phyloP scores from a whole-genome alignment of 92 coral and sea anemone species.

The Siderastrea radians region DNA sequence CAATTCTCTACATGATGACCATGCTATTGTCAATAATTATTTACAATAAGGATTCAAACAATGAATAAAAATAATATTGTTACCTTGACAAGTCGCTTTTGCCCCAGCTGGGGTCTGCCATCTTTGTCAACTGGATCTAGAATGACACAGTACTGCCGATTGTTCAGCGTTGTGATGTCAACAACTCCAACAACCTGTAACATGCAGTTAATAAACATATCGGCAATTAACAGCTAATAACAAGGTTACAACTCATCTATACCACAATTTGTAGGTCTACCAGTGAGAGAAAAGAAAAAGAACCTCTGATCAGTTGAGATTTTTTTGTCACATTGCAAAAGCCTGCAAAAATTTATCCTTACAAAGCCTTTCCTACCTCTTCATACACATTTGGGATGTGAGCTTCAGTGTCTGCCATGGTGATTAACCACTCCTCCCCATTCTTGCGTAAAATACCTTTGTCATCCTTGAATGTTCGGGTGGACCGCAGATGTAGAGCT shows the following conservation, averaged over 20 bases:
- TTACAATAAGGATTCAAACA: too few relatives aligned
- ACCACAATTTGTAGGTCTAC: background rate
- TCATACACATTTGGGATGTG: conserved; percentile 99
- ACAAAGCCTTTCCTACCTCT: conserved; percentile 73
- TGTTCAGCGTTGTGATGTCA: conserved; percentile 91
- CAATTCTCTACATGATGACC: background rate
- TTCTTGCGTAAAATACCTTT: conserved; percentile 85
- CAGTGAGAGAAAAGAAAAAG: too few relatives aligned
- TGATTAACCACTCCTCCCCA: conserved; percentile 99
- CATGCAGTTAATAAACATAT: background rate
- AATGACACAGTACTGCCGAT: conserved; percentile 96
- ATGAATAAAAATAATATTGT: too few relatives aligned
- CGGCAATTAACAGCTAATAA: background rate
- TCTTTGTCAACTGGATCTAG: conserved; percentile 95
- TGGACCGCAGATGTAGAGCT: conserved; percentile 93
- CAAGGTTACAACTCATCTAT: too few relatives aligned
- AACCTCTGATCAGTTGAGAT: too few relatives aligned
- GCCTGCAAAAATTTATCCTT: background rate
- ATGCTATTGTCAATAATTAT: background rate
- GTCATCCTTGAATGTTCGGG: conserved; percentile 96
- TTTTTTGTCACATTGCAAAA: background rate
- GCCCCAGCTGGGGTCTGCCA: conserved; percentile 99
- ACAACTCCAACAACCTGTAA: conserved; percentile 95
- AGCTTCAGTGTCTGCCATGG: conserved; percentile 94
- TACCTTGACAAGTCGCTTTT: conserved; percentile 95